phyloP scores from a whole-genome alignment of 2,797 vertebrate genomes.

The Phalanger gymnotis region DNA sequence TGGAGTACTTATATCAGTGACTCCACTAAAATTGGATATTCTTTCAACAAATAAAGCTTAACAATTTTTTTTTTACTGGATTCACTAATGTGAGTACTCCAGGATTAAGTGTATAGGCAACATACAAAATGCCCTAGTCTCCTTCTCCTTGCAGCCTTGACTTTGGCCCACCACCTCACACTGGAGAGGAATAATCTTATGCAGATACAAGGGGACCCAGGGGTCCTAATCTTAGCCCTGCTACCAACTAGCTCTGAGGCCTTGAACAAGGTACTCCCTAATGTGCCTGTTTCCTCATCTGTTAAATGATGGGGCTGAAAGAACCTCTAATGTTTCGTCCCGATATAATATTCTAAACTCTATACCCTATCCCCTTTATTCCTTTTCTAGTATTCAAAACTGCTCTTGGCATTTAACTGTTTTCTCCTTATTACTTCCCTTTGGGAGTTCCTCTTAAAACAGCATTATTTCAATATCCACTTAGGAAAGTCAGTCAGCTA shows the following conservation, averaged over 20 bases:
- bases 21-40: background rate
- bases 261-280: background rate
- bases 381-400: background rate
- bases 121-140: background rate
- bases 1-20: background rate
- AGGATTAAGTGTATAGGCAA: background rate
- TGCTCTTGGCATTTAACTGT: background rate
- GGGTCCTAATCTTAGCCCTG: background rate
- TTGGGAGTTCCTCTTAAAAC: background rate
- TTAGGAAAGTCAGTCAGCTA: slow-evolving; percentile 18
- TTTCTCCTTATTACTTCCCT: background rate
- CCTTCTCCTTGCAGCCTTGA: background rate
- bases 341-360: background rate
- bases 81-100: background rate
- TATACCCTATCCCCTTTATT: background rate
- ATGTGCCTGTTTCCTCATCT: background rate
- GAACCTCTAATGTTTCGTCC: background rate
- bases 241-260: background rate
- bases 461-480: background rate
- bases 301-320: background rate
- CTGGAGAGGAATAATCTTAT: background rate
- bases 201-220: background rate
- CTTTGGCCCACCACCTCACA: background rate
- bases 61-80: background rate
- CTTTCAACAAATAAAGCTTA: background rate